Percentiles rank a stretch among this genome's conserved stretches.
These are phyloP conservation scores for Drosophila mayaguana DNA, from an alignment of 2,888 invertebrate species.

Conservation along the genomic window DNA sequence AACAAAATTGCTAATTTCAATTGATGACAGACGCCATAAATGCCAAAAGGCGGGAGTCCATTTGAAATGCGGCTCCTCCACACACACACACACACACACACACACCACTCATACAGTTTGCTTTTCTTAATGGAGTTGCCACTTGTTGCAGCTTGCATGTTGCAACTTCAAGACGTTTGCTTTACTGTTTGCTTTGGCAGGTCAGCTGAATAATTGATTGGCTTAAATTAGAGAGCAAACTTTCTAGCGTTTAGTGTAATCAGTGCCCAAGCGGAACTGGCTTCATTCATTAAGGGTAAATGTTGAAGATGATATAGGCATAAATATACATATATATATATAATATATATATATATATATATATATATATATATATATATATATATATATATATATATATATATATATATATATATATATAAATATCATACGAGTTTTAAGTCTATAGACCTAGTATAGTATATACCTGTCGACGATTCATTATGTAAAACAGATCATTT, in stretches of 20 bases:
- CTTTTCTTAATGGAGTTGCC: constrained; percentile 27
- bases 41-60: constrained; percentile 32
- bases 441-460: too few relatives aligned
- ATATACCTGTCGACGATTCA: too few relatives aligned
- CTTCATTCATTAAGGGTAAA: constrained; percentile 11
- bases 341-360: too few relatives aligned
- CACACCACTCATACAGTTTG: constrained; percentile 1
- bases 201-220: constrained; percentile 18
- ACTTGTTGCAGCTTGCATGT: constrained; percentile 23
- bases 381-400: neutral
- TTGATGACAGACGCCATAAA: constrained; percentile 77
- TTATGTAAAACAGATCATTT: too few relatives aligned
- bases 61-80: constrained; percentile 25
- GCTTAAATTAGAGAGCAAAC: constrained; percentile 24
- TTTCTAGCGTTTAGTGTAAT: constrained; percentile 14
- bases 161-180: neutral
- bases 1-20: constrained; percentile 79
- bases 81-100: neutral
- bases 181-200: constrained; percentile 17
- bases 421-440: too few relatives aligned
- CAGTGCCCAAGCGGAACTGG: neutral
- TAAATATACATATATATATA: neutral
- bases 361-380: neutral
- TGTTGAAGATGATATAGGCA: neutral
- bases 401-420: neutral